Evolutionary conservation across 2,113 vertebrate species (phyloP).

Genomic region (Petromus typicus): DNA sequence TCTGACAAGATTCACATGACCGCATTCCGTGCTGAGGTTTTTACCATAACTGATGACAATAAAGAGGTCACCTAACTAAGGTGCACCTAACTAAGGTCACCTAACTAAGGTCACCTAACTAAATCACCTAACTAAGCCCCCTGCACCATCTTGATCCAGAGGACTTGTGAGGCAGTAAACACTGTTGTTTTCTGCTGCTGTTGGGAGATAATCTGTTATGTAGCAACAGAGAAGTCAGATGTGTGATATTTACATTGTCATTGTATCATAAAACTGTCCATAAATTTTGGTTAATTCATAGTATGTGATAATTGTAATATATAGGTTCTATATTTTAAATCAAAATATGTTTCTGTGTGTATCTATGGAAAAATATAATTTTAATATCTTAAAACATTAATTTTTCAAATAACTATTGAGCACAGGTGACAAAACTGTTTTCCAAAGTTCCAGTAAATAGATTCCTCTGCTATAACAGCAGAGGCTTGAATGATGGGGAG

Average conservation of each 20-base stretch:
- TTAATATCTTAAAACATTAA: conserved; percentile 44
- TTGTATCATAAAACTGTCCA: background rate
- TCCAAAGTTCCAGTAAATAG: conserved; percentile 16
- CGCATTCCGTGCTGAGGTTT: background rate
- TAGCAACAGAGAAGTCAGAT: background rate
- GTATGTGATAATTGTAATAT: background rate
- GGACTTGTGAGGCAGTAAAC: background rate
- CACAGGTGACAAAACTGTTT: conserved; percentile 2
- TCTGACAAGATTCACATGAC: background rate
- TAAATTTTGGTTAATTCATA: background rate
- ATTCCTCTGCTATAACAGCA: background rate
- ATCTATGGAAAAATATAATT: background rate
- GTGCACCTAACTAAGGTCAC: too few relatives aligned
- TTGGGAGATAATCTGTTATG: conserved; percentile 7
- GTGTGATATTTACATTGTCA: background rate
- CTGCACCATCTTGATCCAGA: background rate
- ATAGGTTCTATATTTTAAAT: background rate
- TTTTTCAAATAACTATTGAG: background rate
- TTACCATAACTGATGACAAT: background rate
- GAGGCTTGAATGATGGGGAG: background rate
- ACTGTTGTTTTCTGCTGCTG: background rate
- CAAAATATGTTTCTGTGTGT: background rate
- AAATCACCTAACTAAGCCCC: background rate
- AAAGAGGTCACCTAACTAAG: background rate
- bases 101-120: background rate